Evolutionary conservation across 2,113 vertebrate species (phyloP).

Genomic region (Vombatus ursinus): DNA sequence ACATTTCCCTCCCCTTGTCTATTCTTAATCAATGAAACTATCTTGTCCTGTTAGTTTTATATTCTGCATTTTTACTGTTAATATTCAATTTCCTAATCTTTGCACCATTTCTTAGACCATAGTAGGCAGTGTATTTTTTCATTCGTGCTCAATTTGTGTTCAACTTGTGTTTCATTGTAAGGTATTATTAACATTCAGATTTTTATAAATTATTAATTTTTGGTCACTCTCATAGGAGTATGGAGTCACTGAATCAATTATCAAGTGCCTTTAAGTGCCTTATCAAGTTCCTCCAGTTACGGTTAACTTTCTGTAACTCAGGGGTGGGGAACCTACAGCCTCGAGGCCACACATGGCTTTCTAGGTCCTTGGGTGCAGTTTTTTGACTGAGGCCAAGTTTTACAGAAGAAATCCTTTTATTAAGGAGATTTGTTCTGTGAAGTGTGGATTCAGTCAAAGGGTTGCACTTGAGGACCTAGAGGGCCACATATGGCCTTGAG

Average conservation of each 20-base stretch:
- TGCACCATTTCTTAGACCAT: neutral
- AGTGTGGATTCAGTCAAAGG: no score
- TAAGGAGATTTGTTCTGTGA: no score
- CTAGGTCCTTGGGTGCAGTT: no score
- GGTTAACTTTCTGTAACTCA: neutral
- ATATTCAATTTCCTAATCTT: constrained; percentile 58
- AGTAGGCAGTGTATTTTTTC: neutral
- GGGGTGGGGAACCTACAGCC: no score
- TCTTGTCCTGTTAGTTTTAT: constrained; percentile 50
- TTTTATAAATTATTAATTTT: neutral
- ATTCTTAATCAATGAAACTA: constrained; percentile 42
- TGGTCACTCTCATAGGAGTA: neutral
- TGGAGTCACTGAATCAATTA: neutral
- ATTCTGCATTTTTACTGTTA: constrained; percentile 28
- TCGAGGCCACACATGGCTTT: no score
- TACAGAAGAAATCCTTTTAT: no score
- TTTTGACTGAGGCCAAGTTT: no score
- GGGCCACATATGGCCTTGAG: no score
- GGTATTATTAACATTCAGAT: constrained; percentile 11
- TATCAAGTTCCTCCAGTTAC: neutral
- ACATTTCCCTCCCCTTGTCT: constrained; percentile 56
- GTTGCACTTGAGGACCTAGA: no score
- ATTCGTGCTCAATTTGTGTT: neutral
- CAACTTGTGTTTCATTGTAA: neutral
- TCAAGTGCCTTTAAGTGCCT: neutral